Percentiles rank a stretch among this genome's conserved stretches.
These are phyloP conservation scores for Bothrops jararaca DNA, from an alignment of 2,113 vertebrate species.

Conservation along the genomic window DNA sequence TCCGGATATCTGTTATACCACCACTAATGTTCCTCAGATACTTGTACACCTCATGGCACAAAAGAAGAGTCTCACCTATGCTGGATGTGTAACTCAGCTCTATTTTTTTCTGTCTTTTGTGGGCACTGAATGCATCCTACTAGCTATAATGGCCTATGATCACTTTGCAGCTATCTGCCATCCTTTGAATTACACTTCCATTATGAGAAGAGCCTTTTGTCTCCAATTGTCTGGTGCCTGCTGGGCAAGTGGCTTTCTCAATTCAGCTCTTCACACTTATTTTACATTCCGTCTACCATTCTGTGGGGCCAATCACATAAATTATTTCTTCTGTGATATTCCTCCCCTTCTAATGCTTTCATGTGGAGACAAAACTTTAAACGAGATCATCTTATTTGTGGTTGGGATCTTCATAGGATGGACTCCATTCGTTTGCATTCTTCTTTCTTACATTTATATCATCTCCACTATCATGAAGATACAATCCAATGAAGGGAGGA, in stretches of 20 bases:
- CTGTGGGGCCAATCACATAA: constrained; percentile 37
- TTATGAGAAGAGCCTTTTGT: constrained; percentile 35
- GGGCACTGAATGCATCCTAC: constrained; percentile 32
- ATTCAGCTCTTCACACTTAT: constrained; percentile 44
- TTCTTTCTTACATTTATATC: constrained; percentile 53
- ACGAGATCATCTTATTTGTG: constrained; percentile 33
- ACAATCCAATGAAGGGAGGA: neutral
- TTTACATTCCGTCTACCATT: constrained; percentile 57
- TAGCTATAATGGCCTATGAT: constrained; percentile 59
- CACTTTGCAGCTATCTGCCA: constrained; percentile 39
- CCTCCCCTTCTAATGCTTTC: constrained; percentile 54
- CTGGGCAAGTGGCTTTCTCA: constrained; percentile 43
- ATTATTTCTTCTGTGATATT: constrained; percentile 63
- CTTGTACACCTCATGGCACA: constrained; percentile 48
- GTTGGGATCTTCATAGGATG: neutral
- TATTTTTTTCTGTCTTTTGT: constrained; percentile 41
- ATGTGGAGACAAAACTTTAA: constrained; percentile 25
- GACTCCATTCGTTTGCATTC: constrained; percentile 43
- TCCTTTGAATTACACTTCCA: constrained; percentile 42
- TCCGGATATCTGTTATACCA: constrained; percentile 1
- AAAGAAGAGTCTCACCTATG: constrained; percentile 51
- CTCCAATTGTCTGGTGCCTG: constrained; percentile 17
- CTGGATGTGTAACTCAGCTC: constrained; percentile 46
- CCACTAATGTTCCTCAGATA: constrained; percentile 44
- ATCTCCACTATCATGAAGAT: constrained; percentile 33